Evolutionary conservation across 2,888 invertebrate species (phyloP).

Genomic region (Dorcus hopei): DNA sequence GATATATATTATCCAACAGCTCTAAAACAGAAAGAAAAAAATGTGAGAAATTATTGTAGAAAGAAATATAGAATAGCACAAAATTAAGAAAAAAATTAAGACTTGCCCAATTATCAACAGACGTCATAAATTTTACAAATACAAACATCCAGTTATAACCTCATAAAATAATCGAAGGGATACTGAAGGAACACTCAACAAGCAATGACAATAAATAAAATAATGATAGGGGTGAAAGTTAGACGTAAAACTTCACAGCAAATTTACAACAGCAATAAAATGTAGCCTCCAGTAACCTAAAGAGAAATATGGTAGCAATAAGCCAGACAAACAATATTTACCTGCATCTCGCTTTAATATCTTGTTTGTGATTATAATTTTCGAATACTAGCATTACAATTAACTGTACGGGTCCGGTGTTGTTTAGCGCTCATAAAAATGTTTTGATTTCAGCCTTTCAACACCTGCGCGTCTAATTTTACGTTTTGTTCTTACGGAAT

Average conservation of each 20-base stretch:
- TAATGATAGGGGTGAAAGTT: no score
- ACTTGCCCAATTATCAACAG: neutral
- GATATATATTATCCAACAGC: constrained; percentile 44
- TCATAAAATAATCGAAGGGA: no score
- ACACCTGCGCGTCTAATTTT: constrained; percentile 47
- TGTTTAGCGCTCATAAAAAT: constrained; percentile 13
- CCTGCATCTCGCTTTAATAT: constrained; percentile 51
- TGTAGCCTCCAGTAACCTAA: constrained; percentile 24
- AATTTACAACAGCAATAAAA: constrained; percentile 37
- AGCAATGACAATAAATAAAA: constrained; percentile 1
- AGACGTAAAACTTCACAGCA: neutral
- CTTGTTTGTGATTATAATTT: constrained; percentile 37
- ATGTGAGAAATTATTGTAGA: neutral
- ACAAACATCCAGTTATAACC: constrained; percentile 4
- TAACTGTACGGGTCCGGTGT: constrained; percentile 2
- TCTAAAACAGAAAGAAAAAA: constrained; percentile 36
- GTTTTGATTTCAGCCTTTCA: constrained; percentile 31
- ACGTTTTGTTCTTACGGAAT: constrained; percentile 32
- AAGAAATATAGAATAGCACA: neutral
- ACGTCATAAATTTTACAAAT: neutral
- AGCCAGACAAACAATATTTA: constrained; percentile 30
- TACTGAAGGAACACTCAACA: neutral
- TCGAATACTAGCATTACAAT: constrained; percentile 50
- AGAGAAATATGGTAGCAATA: constrained; percentile 19
- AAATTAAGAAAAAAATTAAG: neutral